These are phyloP conservation scores for Nycticorax nycticorax DNA, from an alignment of 2,113 vertebrate species.

Conservation along the genomic window DNA sequence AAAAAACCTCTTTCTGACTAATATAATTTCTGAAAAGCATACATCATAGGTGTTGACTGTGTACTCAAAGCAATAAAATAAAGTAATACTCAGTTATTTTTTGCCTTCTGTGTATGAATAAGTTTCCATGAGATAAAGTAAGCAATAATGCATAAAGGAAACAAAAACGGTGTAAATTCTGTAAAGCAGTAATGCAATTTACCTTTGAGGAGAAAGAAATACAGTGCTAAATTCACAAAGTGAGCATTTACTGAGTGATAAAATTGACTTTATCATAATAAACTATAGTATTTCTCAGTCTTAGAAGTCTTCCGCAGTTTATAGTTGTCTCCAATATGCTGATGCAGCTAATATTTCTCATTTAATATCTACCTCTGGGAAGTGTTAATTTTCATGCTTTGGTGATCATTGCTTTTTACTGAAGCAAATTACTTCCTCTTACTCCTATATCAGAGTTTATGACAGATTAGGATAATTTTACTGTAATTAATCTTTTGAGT, in stretches of 20 bases:
- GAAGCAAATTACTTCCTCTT: constrained; percentile 39
- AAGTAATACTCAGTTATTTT: background rate
- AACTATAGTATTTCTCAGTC: background rate
- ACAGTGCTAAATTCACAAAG: background rate
- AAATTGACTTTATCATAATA: constrained; percentile 28
- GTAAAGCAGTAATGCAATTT: background rate
- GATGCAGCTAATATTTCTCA: constrained; percentile 57
- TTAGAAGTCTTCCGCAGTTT: background rate
- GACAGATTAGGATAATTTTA: constrained; percentile 51
- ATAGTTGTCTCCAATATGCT: constrained; percentile 31
- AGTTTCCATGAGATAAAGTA: constrained; percentile 19
- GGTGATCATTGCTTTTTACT: constrained; percentile 50
- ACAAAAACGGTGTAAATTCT: background rate
- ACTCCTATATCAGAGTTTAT: constrained; percentile 29
- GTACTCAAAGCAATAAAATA: background rate
- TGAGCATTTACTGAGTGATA: background rate
- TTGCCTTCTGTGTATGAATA: background rate
- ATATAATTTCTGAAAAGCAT: constrained; percentile 35
- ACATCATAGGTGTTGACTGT: constrained; percentile 12
- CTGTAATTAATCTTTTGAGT: constrained; percentile 55
- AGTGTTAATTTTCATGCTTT: constrained; percentile 61
- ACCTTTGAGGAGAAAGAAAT: background rate
- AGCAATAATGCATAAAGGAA: background rate
- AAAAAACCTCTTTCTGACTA: constrained; percentile 19
- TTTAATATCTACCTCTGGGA: constrained; percentile 52